These are phyloP conservation scores for Cancer borealis DNA, from an alignment of 2,888 invertebrate genomes.

Conservation along the genomic window DNA sequence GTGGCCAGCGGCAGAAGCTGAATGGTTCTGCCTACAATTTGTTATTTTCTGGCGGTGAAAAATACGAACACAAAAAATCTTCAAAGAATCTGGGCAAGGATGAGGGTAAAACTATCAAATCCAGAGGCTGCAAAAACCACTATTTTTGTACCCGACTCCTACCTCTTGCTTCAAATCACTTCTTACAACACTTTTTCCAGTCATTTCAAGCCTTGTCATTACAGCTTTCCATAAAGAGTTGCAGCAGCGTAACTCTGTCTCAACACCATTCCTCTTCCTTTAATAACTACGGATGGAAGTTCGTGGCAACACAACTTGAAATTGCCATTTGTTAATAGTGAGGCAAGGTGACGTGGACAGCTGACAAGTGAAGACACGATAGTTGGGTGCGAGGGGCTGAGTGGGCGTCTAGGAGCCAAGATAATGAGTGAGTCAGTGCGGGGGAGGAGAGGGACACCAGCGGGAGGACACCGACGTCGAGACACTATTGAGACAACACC, in stretches of 20 bases:
- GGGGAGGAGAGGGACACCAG: constrained; percentile 2
- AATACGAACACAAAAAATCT: neutral
- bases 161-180: neutral
- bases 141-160: neutral
- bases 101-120: neutral
- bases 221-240: neutral
- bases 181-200: neutral
- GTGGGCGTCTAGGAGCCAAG: constrained; percentile 12
- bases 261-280: neutral
- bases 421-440: constrained; percentile 1
- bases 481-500: neutral
- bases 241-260: neutral
- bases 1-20: neutral
- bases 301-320: constrained; percentile 36
- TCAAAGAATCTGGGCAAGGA: neutral
- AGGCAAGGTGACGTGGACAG: neutral
- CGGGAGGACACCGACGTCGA: neutral
- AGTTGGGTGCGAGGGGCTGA: neutral
- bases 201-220: neutral
- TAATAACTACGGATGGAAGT: neutral
- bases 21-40: neutral
- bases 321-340: neutral
- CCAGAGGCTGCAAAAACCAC: neutral
- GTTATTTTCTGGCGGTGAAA: neutral
- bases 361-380: constrained; percentile 21